Evolutionary conservation across 37 sponge, comb jelly and placozoan species (phyloP), one percentile per base, ranked within the genome.

Genomic region (Bolinopsis microptera): DNA sequence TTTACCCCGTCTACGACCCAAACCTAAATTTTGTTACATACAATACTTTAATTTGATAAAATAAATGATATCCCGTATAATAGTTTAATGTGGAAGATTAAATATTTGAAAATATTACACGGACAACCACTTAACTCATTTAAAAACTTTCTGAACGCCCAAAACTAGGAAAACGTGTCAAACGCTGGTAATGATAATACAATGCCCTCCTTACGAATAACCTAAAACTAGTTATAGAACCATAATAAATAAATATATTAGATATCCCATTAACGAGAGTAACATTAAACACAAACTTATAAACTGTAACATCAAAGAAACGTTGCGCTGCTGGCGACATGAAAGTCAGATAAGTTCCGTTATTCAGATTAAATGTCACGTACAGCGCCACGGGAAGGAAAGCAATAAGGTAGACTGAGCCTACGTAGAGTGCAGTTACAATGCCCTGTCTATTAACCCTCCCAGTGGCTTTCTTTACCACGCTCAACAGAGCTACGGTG

Each of bases 181-280:
- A n/a, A n/a, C n/a, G n/a, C n/a, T n/a, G n/a, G n/a, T n/a, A n/a
- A n/a, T n/a, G n/a, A n/a, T n/a, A n/a, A n/a, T n/a, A n/a, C n/a
- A n/a, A n/a, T n/a, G n/a, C n/a, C 83, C 31, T 82, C 90, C 35
- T 40, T 2, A 86, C 48, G 28, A 86, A 86, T 0, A n/a, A 25
- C 3, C 27, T 16, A 34, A 86, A 86, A 26, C 90, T 86, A 8
- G 1, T 34, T 3, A 39, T 25, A 0, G 90, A 41, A 1, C 22
- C 0, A 0, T 2, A 39, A 48, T 86, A 86, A n/a, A 86, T 27
- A n/a, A 86, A 86, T 8, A 86, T 3, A 38, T 86, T 86, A 48
- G 90, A 86, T 0, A 21, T 26, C 8, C 48, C 35, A 39, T 86
- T 86, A 48, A 86, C 38, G 61, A 86, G 39, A 25, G 61, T 86